Base-by-base conservation (phyloP, 2,888 invertebrate genomes). In the Drosophila heteroneura region DNA sequence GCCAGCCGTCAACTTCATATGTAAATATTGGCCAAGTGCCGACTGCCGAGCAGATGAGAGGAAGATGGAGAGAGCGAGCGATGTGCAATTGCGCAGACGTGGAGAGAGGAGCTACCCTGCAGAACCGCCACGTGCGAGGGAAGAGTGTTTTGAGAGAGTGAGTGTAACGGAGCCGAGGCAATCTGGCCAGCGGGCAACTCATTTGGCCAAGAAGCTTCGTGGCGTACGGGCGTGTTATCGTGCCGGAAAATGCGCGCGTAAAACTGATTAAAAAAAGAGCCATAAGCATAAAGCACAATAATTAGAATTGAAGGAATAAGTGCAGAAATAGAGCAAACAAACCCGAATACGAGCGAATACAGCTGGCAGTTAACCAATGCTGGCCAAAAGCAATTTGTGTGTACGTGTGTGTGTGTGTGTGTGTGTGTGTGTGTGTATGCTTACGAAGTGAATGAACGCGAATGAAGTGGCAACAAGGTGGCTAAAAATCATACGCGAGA, bases 151-250 rank as follows among this genome's bases (percentile, higher is more conserved):
- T 9, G 30, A 9, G 58, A 58, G 41, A 58, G 22, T 32, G 73
- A 64, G 67, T n/a, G 44, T 33, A 70, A 68, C 59, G 33, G 63
- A 70, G 74, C 64, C 70, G 35, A 71, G 74, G 70, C 82, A 75
- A 76, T 81, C 65, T 83, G 79, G 90, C 86, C 90, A 86, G 86
- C 90, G 87, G 89, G 81, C 77, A 89, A 75, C 84, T 91, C 92
- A 93, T 91, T 93, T 92, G 92, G 91, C 91, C 91, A 92, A 91
- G 91, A 88, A 91, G 88, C 86, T 86, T 92, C 87, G 86, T 86
- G 76, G 89, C 91, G 91, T 91, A 90, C 92, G 93, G 92, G 86
- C 91, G 92, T 92, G 92, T 87, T 85, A 74, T 74, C 63, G 65
- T 67, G 90, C 74, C 81, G 76, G 75, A 78, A 83, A 85, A 84